These are phyloP conservation scores for Genyomyrus donnyi DNA, from an alignment of 2,113 vertebrate species.

Conservation along the genomic window DNA sequence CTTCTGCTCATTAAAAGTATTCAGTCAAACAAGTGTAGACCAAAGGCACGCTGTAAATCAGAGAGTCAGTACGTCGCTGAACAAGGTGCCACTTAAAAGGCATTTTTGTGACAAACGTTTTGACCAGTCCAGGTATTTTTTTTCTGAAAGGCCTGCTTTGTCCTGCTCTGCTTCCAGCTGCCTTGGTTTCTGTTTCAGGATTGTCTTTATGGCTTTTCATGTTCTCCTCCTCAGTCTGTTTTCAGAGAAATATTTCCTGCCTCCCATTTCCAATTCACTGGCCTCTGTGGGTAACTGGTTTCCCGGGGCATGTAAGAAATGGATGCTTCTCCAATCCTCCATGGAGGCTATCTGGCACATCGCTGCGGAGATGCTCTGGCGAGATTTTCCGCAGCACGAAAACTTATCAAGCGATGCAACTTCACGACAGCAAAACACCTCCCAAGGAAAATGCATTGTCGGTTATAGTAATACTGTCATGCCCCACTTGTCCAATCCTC, in stretches of 20 bases:
- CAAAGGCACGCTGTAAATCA: constrained; percentile 57
- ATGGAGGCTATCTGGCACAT: too few relatives aligned
- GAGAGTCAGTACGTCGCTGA: constrained; percentile 50
- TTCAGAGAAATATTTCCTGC: not conserved
- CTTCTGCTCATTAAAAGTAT: constrained; percentile 28
- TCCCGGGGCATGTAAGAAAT: not conserved
- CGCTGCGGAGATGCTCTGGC: not conserved
- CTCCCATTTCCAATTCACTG: not conserved
- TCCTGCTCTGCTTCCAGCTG: not conserved
- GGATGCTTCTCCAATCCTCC: not conserved
- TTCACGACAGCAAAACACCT: not conserved
- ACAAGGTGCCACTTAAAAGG: constrained; percentile 45
- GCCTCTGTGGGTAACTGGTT: not conserved
- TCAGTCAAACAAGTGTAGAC: constrained; percentile 45
- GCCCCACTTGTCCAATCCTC: too few relatives aligned
- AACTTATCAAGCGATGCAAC: not conserved
- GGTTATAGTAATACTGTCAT: not conserved
- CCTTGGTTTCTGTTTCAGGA: not conserved
- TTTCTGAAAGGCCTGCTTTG: not conserved
- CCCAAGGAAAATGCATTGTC: not conserved
- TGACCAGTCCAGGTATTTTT: constrained; percentile 26
- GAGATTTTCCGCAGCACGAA: not conserved
- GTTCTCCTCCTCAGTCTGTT: not conserved
- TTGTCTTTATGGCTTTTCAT: not conserved
- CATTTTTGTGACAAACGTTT: constrained; percentile 44